phyloP scores from a whole-genome alignment of 2,888 invertebrate species.

The Drymonia ruficornis region DNA sequence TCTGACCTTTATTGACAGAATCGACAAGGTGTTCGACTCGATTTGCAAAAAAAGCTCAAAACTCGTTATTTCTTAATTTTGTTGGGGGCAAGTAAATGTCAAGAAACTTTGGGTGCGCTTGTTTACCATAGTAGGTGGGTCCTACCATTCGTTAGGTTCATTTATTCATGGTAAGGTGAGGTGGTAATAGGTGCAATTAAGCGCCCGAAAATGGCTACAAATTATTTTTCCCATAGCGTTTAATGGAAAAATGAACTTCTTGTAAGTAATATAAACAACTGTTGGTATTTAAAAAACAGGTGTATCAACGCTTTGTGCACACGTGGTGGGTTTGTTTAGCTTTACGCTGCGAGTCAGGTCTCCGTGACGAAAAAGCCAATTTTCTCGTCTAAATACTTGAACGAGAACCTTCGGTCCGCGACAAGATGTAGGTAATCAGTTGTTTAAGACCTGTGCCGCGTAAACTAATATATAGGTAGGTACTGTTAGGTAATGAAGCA shows the following conservation, averaged over 20 bases:
- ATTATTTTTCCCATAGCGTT: not conserved
- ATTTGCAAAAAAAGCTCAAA: slow-evolving; percentile 62
- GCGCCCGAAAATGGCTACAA: not conserved
- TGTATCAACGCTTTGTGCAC: slow-evolving; percentile 15
- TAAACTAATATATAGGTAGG: slow-evolving; percentile 12
- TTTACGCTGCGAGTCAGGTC: slow-evolving; percentile 34
- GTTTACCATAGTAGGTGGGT: slow-evolving; percentile 12
- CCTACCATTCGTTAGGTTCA: no score
- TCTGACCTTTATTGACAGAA: slow-evolving; percentile 62
- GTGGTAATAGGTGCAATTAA: not conserved
- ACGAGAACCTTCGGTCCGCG: slow-evolving; percentile 47
- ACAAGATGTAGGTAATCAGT: slow-evolving; percentile 40
- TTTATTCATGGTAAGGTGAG: no score
- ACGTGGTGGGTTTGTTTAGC: slow-evolving; percentile 40
- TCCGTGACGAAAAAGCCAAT: slow-evolving; percentile 56
- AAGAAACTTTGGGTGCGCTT: slow-evolving; percentile 61
- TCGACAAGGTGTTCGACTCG: slow-evolving; percentile 60
- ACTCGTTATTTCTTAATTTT: slow-evolving; percentile 58
- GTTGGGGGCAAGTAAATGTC: slow-evolving; percentile 62
- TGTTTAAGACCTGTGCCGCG: slow-evolving; percentile 20
- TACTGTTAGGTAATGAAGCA: slow-evolving; percentile 13
- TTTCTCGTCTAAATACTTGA: slow-evolving; percentile 63
- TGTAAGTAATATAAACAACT: not conserved
- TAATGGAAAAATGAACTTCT: not conserved
- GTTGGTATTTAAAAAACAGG: slow-evolving; percentile 16